Evolutionary conservation across 2,888 invertebrate genomes (phyloP).

Genomic region (Drosophila borealis): DNA sequence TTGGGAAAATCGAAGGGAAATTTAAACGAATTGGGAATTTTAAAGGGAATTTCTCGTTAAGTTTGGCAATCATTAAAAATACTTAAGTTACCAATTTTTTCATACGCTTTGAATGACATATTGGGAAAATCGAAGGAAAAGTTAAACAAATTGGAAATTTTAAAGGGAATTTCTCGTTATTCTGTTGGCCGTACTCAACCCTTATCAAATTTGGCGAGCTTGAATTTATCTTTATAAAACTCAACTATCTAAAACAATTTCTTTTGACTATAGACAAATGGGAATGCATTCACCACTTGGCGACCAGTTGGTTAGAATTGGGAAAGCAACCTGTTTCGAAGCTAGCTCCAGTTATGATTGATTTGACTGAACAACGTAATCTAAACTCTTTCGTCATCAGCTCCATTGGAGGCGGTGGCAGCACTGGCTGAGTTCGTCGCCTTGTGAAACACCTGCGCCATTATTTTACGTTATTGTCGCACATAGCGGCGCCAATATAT

Average conservation of each 20-base stretch:
- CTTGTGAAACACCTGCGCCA: conserved; percentile 80
- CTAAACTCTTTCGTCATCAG: conserved; percentile 70
- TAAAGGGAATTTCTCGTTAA: too few species aligned
- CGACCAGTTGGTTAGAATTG: conserved; percentile 5
- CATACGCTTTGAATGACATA: too few species aligned
- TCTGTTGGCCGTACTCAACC: background rate
- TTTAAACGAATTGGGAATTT: too few species aligned
- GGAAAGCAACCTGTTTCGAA: background rate
- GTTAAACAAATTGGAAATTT: background rate
- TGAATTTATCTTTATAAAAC: background rate
- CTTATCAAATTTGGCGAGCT: background rate
- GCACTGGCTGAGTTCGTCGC: conserved; percentile 16
- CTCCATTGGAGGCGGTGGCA: conserved; percentile 20
- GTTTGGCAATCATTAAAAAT: too few species aligned
- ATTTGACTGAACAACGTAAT: conserved; percentile 71
- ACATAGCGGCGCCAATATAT: conserved; percentile 71
- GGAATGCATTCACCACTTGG: conserved; percentile 25
- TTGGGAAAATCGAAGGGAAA: too few species aligned
- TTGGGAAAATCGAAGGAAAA: too few species aligned
- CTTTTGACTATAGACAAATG: conserved; percentile 24
- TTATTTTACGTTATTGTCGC: conserved; percentile 82
- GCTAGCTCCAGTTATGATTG: conserved; percentile 61
- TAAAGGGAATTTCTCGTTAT: background rate
- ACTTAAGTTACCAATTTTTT: too few species aligned
- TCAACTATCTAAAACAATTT: conserved; percentile 28